Evolutionary conservation across 1,140 invertebrate species (phyloP).

Genomic region (Neotoxoptera formosana): DNA sequence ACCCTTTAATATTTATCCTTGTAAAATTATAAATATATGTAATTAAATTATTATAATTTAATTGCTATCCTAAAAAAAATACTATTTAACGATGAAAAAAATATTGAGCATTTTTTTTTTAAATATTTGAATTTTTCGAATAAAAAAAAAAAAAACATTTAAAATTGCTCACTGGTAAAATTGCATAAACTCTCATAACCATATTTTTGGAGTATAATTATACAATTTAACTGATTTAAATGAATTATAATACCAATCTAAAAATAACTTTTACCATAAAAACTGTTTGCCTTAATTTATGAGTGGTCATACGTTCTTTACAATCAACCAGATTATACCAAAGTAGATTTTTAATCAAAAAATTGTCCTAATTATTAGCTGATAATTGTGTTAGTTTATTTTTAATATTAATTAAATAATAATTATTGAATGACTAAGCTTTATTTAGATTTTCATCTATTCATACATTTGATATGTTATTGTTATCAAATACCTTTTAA

Average conservation of each 20-base stretch:
- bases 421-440: background rate
- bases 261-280: background rate
- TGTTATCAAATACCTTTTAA: background rate
- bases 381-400: background rate
- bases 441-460: background rate
- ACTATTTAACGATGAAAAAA: background rate
- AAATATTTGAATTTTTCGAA: too few relatives aligned
- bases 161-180: background rate
- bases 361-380: background rate
- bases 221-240: background rate
- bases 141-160: background rate
- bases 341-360: slow-evolving; percentile 13
- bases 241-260: background rate
- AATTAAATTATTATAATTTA: background rate
- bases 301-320: background rate
- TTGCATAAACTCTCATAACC: background rate
- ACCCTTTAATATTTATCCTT: background rate
- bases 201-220: background rate
- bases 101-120: background rate
- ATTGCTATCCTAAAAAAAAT: background rate
- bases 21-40: background rate
- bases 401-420: background rate
- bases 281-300: background rate
- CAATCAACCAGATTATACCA: background rate
- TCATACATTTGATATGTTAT: background rate